Percentiles rank a stretch among this genome's conserved stretches.
phyloP scores from a whole-genome alignment of 2,113 vertebrate genomes.

The Otolemur garnettii region DNA sequence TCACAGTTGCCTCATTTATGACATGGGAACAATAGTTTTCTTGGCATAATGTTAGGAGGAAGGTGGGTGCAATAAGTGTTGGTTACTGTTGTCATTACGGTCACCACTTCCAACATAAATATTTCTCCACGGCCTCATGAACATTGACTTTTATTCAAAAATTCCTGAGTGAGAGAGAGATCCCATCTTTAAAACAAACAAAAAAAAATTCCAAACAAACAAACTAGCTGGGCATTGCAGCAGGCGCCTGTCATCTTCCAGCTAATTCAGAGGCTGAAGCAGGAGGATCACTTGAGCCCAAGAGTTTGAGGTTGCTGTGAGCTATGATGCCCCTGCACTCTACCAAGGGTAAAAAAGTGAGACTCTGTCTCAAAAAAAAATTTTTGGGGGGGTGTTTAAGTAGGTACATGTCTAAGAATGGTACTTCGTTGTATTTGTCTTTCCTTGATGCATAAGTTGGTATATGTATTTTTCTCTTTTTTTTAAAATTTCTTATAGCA shows the following conservation, averaged over 20 bases:
- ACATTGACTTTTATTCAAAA: slow-evolving; percentile 28
- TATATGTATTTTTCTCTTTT: background rate
- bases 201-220: background rate
- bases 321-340: background rate
- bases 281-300: background rate
- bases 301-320: background rate
- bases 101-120: background rate
- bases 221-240: background rate
- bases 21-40: background rate
- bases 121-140: background rate
- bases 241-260: background rate
- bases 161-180: background rate
- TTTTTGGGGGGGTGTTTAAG: slow-evolving; percentile 2
- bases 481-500: too few relatives aligned
- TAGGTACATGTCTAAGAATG: background rate
- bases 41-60: background rate
- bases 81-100: background rate
- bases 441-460: background rate
- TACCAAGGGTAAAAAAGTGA: background rate
- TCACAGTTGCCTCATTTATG: background rate
- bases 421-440: background rate
- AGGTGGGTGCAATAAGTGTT: background rate
- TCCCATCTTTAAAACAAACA: too few relatives aligned
- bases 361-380: background rate
- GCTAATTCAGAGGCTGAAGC: background rate